Evolutionary conservation across 1,140 invertebrate genomes (phyloP).

Genomic region (Drosophila arizonae): DNA sequence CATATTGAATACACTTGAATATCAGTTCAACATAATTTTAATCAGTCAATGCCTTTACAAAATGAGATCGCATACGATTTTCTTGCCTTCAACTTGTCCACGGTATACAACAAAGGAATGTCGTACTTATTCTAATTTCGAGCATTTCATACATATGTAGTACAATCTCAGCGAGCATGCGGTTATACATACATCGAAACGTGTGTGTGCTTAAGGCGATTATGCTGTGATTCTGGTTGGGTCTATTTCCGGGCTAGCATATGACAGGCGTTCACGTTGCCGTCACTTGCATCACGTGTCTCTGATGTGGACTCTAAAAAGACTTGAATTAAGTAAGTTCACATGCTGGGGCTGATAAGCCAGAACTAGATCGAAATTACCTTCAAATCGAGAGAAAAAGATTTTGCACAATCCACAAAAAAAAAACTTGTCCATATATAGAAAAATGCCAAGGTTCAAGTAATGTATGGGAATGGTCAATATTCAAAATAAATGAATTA

Average conservation of each 20-base stretch:
- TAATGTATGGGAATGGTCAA: too few species aligned
- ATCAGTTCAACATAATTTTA: too few species aligned
- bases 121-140: conserved; percentile 13
- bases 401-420: conserved; percentile 1
- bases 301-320: not conserved
- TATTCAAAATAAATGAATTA: too few species aligned
- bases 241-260: conserved; percentile 27
- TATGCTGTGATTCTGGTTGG: conserved; percentile 19
- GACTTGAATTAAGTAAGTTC: not conserved
- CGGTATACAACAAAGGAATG: not conserved
- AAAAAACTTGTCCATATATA: not conserved
- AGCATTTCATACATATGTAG: too few species aligned
- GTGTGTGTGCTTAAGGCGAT: not conserved
- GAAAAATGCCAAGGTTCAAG: too few species aligned
- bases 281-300: conserved; percentile 27
- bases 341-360: conserved; percentile 11
- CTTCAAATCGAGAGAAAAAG: not conserved
- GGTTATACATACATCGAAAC: not conserved
- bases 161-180: not conserved
- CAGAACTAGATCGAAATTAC: not conserved
- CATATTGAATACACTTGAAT: too few species aligned
- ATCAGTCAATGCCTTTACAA: too few species aligned
- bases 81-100: not conserved
- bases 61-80: too few species aligned
- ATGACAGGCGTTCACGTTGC: conserved; percentile 14